Evolutionary conservation across 2,888 invertebrate genomes (phyloP), one percentile per base, ranked within the genome.

Genomic region (Brachypalpus laphriformis): DNA sequence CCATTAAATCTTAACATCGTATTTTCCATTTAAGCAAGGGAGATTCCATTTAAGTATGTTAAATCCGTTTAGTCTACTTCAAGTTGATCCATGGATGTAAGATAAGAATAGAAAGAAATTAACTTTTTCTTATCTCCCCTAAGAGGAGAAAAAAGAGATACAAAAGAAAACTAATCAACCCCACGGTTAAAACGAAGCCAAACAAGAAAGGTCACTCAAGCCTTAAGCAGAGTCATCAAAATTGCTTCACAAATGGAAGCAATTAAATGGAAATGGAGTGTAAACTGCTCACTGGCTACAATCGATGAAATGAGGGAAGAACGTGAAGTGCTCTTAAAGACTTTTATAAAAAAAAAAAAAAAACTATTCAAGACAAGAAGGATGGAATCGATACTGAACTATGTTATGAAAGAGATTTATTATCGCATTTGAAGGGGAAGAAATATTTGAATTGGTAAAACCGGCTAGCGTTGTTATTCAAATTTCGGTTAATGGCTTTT

Each of bases 261-360:
- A 85, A 85, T 80, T 85, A 85, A 85, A 85, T 80, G 80, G 80
- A 75, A 85, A 80, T 85, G 75, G 70, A 75, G 83, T 85, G 83
- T 85, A 70, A 85, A 85, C 63, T 80, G 51, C 65, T 80, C 71
- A 57, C 40, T 56, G 70, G 57, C 66, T 34, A 28, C 28, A 65
- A 70, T 47, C 54, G 56, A 42, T 47, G 14, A 68, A 82, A 47
- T 22, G 45, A 28, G 40, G 42, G 45, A 59, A 57, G 68, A 40
- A 71, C 51, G 45, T 71, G 61, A 70, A 61, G 14, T 22, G 57
- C 61, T 22, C 70, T 63, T 28, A 22, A 71, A 18, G 63, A 47
- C 54, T 37, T 11, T 34, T 11, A n/a, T n/a, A n/a, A n/a, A n/a
- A n/a, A n/a, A n/a, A n/a, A n/a, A n/a, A 11, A 16, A 47, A 47